Evolutionary conservation across 2,888 invertebrate genomes (phyloP), one percentile per base, ranked within the genome.

Genomic region (Phaedon cochleariae): DNA sequence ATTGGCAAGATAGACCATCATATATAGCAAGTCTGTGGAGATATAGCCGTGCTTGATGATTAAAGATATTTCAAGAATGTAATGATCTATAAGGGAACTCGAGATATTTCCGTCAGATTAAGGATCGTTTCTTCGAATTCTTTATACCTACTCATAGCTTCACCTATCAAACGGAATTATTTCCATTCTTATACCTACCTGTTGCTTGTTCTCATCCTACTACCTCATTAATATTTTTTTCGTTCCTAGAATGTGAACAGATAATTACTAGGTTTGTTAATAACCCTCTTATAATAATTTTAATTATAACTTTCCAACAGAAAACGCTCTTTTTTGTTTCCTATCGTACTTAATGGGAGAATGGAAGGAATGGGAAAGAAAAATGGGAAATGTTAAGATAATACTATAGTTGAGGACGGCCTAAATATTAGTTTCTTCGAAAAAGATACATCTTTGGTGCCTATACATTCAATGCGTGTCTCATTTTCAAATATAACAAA

Each of bases 201-300:
- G n/a, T n/a, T n/a, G 71, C 60, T 49, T 31, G 64, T 59, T 62
- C 65, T 65, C 64, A 64, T 64, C 60, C 65, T 61, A 63, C 45
- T 57, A 62, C 46, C 66, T 71, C 67, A 66, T 69, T 71, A 71
- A 69, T 71, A 64, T 68, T 60, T 66, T 26, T 69, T 65, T 63
- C 15, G 20, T 48, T 69, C 58, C 64, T 67, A 67, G 63, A 67
- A 65, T 69, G 65, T 57, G 49, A 64, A 54, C 53, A 59, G 64
- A 63, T 71, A 67, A 71, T 71, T 67, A 71, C 45, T 60, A 12
- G 57, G 62, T 59, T 29, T 62, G 51, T 62, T 59, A 62, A 65
- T 65, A 59, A 46, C 46, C 59, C 62, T 54, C 62, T 62, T 46
- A 45, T n/a, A 62, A 59, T 59, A 51, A 34, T 58, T 62, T 65